These are phyloP conservation scores for Barbus barbus DNA, from an alignment of 2,113 vertebrate species.

Conservation along the genomic window DNA sequence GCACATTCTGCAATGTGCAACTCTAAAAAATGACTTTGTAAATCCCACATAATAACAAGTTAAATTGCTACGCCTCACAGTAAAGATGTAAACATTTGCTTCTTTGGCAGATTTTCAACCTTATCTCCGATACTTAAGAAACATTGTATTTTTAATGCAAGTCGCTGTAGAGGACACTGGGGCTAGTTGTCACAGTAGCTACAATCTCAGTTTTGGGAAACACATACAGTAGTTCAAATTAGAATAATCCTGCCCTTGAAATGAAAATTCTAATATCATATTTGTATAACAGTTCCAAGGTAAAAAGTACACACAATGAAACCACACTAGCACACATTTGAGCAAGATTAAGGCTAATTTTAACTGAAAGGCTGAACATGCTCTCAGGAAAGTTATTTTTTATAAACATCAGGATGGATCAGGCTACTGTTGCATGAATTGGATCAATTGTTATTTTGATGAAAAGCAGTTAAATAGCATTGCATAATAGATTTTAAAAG, in stretches of 20 bases:
- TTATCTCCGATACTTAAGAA: slow-evolving; percentile 1
- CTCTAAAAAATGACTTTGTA: background rate
- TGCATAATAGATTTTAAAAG: background rate
- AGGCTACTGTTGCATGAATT: background rate
- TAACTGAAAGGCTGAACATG: background rate
- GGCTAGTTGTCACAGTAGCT: background rate
- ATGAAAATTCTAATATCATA: background rate
- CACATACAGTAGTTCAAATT: background rate
- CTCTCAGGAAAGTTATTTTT: background rate
- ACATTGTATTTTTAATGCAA: slow-evolving; percentile 1
- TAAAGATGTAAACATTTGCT: slow-evolving; percentile 17
- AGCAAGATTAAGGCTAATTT: background rate
- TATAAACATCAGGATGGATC: background rate
- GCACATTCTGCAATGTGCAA: slow-evolving; percentile 7
- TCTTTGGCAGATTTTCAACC: slow-evolving; percentile 8
- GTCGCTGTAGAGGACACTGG: background rate
- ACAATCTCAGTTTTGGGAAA: background rate
- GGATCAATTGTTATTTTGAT: background rate
- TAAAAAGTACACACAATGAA: background rate
- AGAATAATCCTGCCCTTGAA: background rate
- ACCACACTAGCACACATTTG: background rate
- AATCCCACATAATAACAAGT: slow-evolving; percentile 22
- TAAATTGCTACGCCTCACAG: background rate
- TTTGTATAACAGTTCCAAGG: too few relatives aligned
- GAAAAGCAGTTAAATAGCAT: background rate